phyloP scores from a whole-genome alignment of 2,888 invertebrate species.

The Aleiodes alternator region DNA sequence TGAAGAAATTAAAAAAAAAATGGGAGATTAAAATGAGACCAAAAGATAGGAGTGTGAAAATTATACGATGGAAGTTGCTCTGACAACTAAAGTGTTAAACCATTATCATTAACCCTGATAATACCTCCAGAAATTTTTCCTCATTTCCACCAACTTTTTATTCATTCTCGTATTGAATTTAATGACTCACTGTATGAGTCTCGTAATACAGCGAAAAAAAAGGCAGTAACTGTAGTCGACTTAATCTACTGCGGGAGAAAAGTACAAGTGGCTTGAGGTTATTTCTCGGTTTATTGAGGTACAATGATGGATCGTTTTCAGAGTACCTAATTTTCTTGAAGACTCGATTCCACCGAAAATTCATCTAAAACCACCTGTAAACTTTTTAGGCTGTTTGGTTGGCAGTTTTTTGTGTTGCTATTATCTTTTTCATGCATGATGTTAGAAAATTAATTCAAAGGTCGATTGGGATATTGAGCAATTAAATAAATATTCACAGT shows the following conservation, averaged over 20 bases:
- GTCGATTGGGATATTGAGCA: too few species aligned
- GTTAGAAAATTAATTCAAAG: too few species aligned
- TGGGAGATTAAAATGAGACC: too few species aligned
- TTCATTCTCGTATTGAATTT: slow-evolving; percentile 28
- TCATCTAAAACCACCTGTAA: too few species aligned
- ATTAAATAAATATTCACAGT: too few species aligned
- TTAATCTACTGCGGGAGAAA: neutral
- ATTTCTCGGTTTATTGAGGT: slow-evolving; percentile 1
- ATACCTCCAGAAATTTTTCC: slow-evolving; percentile 9
- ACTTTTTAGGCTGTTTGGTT: too few species aligned
- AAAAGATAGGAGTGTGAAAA: too few species aligned
- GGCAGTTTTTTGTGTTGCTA: too few species aligned
- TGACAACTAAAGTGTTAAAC: slow-evolving; percentile 4
- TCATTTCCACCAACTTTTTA: neutral
- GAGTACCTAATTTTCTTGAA: slow-evolving; percentile 14
- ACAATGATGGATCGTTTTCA: slow-evolving; percentile 21
- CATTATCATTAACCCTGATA: slow-evolving; percentile 28
- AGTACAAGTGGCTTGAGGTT: slow-evolving; percentile 7
- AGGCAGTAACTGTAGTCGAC: too few species aligned
- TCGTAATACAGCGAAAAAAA: neutral
- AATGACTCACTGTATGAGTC: slow-evolving; percentile 1
- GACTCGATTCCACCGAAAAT: neutral
- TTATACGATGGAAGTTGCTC: neutral
- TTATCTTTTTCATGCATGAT: too few species aligned
- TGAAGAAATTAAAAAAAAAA: too few species aligned